Evolutionary conservation across 2,888 invertebrate genomes (phyloP).

Genomic region (Hypsopygia costalis): DNA sequence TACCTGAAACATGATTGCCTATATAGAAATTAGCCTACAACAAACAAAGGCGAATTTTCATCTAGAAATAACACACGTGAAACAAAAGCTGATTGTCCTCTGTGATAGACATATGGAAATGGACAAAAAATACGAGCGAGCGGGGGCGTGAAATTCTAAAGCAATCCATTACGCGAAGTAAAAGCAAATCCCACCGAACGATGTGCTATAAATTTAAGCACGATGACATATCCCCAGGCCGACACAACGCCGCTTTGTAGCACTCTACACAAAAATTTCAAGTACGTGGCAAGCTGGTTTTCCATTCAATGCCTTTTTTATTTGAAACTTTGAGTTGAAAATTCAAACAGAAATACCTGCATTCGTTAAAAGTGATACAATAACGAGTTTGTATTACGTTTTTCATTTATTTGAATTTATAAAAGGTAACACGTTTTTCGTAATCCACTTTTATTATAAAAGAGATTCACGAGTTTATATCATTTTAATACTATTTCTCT

Average conservation of each 20-base stretch:
- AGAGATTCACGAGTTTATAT: no score
- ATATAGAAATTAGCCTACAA: no score
- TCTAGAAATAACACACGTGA: not conserved
- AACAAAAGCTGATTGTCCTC: constrained; percentile 22
- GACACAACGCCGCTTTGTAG: constrained; percentile 37
- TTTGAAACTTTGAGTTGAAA: not conserved
- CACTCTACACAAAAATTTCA: constrained; percentile 45
- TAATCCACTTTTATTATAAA: no score
- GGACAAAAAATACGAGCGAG: constrained; percentile 25
- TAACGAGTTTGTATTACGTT: no score
- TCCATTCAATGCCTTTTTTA: not conserved
- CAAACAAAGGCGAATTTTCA: no score
- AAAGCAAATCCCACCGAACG: constrained; percentile 44
- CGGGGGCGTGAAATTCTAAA: constrained; percentile 31
- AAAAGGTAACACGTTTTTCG: no score
- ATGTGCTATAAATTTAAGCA: constrained; percentile 44
- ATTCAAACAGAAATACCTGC: no score
- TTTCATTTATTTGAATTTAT: no score
- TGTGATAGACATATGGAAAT: constrained; percentile 31
- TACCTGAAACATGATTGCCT: no score
- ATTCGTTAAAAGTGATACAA: no score
- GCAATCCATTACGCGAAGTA: constrained; percentile 39
- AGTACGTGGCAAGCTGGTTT: constrained; percentile 8
- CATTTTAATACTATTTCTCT: no score
- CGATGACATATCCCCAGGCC: constrained; percentile 46